A percentile compares a stretch with the other conserved stretches of the same genome.
These are phyloP conservation scores for Idaea straminata DNA, from an alignment of 2,888 invertebrate genomes.

Conservation along the genomic window DNA sequence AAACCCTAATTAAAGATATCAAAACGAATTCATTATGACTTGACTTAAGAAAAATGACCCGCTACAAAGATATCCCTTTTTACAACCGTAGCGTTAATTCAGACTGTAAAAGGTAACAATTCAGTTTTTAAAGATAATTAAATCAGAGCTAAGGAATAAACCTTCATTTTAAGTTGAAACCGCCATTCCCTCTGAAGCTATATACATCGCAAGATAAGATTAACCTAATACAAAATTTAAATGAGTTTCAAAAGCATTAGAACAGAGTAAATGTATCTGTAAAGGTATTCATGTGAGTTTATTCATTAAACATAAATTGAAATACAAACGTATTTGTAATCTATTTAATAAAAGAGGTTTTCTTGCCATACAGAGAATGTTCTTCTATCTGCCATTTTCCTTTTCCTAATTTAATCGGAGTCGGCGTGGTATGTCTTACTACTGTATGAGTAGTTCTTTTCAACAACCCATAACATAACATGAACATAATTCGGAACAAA, in stretches of 20 bases:
- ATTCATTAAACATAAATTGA: background rate
- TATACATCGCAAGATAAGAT: conserved; percentile 23
- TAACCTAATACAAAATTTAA: conserved; percentile 24
- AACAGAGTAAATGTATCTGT: conserved; percentile 1
- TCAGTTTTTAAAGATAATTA: background rate
- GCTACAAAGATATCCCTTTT: background rate
- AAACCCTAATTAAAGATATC: background rate
- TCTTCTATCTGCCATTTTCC: too few species aligned
- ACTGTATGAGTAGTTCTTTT: too few species aligned
- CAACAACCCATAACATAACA: too few species aligned
- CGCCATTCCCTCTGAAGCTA: conserved; percentile 15
- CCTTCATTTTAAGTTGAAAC: conserved; percentile 3
- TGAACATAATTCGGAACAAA: too few species aligned
- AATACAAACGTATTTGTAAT: background rate
- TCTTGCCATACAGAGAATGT: too few species aligned
- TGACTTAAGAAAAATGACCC: background rate
- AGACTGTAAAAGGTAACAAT: background rate
- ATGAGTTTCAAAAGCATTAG: conserved; percentile 24
- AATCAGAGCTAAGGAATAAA: conserved; percentile 4
- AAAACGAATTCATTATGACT: background rate
- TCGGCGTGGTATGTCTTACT: too few species aligned
- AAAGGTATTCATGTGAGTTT: background rate
- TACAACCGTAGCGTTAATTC: background rate
- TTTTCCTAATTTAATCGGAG: too few species aligned
- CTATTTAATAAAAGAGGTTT: background rate